Conservation (phyloP, 2,797 vertebrate species). For the Cryptoprocta ferox region DNA sequence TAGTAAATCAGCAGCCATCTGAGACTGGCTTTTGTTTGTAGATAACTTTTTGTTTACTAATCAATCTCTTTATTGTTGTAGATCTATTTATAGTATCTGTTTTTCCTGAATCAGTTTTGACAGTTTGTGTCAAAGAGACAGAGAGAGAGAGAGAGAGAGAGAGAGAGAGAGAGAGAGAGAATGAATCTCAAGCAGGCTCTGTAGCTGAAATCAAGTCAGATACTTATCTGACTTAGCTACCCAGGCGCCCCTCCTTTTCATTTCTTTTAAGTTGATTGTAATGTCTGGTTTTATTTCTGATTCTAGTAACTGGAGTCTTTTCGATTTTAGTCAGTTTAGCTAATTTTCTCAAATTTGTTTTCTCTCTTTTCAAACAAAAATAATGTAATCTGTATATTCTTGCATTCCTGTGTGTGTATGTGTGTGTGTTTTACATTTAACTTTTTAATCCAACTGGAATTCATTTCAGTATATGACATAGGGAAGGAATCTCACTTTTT, state of each 20-base stretch:
- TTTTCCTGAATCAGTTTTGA: not conserved
- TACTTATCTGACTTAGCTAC: no score
- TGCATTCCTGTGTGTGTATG: not conserved
- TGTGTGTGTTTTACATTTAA: not conserved
- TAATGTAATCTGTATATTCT: not conserved
- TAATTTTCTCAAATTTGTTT: not conserved
- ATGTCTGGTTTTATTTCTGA: not conserved
- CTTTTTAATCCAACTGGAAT: not conserved
- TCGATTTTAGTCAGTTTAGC: not conserved
- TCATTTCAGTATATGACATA: not conserved
- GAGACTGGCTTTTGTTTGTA: not conserved
- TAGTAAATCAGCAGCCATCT: not conserved
- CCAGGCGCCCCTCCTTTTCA: not conserved
- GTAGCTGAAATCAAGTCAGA: no score
- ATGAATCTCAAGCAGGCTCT: no score
- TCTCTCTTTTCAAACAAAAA: not conserved
- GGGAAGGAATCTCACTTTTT: not conserved
- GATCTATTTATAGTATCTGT: not conserved
- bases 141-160: no score
- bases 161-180: no score
- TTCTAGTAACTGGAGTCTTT: not conserved
- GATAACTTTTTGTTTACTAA: not conserved
- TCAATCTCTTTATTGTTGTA: not conserved
- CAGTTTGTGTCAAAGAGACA: not conserved
- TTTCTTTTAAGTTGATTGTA: not conserved